Evolutionary conservation across 2,113 vertebrate species (phyloP).

Genomic region (Apeltes quadracus): DNA sequence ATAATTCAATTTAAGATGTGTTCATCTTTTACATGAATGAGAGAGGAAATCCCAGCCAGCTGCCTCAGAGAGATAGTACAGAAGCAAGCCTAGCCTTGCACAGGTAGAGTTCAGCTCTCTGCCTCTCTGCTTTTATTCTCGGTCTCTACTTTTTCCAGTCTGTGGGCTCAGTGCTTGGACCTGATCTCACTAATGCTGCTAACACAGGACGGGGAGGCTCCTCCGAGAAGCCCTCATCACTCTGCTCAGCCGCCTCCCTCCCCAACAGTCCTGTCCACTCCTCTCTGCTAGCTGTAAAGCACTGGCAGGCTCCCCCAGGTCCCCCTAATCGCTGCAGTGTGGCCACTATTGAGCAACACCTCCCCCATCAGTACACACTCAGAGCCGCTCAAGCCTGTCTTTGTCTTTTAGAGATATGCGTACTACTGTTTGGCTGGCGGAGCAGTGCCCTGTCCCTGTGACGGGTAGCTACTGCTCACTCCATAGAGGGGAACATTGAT

Average conservation of each 20-base stretch:
- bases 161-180: neutral
- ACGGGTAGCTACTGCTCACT: neutral
- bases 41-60: neutral
- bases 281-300: slow-evolving; percentile 48
- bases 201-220: slow-evolving; percentile 57
- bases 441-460: neutral
- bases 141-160: neutral
- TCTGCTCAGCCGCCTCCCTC: slow-evolving; percentile 34
- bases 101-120: too few species aligned
- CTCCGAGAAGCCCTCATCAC: slow-evolving; percentile 10
- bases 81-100: neutral
- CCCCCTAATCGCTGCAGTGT: slow-evolving; percentile 55
- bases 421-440: neutral
- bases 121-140: neutral
- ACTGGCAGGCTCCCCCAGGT: slow-evolving; percentile 35
- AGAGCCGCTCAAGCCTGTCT: neutral
- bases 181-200: slow-evolving; percentile 21
- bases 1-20: neutral
- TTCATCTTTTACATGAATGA: neutral
- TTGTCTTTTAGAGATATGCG: neutral
- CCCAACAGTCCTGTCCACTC: slow-evolving; percentile 34
- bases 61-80: neutral
- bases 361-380: neutral
- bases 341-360: slow-evolving; percentile 54
- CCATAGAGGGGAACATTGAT: too few species aligned